Conservation (phyloP, 1,140 invertebrate genomes). For the Ostrea edulis region DNA sequence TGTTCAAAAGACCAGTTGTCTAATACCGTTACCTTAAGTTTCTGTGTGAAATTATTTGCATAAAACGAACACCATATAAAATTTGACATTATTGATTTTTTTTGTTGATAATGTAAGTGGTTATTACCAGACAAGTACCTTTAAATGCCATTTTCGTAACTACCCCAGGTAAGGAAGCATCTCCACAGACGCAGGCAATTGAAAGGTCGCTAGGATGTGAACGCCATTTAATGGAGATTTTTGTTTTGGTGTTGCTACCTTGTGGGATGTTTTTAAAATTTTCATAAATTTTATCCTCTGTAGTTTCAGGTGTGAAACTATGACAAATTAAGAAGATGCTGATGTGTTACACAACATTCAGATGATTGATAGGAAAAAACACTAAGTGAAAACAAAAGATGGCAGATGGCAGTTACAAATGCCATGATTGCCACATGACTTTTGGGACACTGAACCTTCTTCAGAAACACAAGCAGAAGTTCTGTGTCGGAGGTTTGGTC, state of each 20-base stretch:
- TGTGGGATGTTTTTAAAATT: background rate
- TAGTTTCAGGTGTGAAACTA: conserved; percentile 26
- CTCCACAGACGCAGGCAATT: background rate
- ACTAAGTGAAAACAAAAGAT: conserved; percentile 8
- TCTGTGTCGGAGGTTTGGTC: conserved; percentile 69
- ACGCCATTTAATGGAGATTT: conserved; percentile 27
- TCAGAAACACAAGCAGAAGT: conserved; percentile 70
- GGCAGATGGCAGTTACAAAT: conserved; percentile 53
- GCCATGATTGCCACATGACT: conserved; percentile 72
- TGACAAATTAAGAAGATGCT: conserved; percentile 4
- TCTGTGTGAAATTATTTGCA: background rate
- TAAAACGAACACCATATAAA: background rate
- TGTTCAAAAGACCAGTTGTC: background rate
- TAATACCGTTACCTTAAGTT: background rate
- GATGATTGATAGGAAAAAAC: conserved; percentile 14
- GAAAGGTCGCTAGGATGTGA: conserved; percentile 36
- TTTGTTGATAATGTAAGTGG: conserved; percentile 22
- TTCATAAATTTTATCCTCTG: conserved; percentile 1
- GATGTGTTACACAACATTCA: conserved; percentile 20
- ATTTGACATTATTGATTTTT: conserved; percentile 26
- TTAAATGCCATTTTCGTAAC: conserved; percentile 32
- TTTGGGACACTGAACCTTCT: conserved; percentile 67
- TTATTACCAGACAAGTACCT: conserved; percentile 14
- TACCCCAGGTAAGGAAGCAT: conserved; percentile 28
- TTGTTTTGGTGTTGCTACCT: conserved; percentile 22